Percentiles rank a stretch among this genome's conserved stretches.
Evolutionary conservation across 2,888 invertebrate species (phyloP).

Genomic region (Plagiodera versicolora): DNA sequence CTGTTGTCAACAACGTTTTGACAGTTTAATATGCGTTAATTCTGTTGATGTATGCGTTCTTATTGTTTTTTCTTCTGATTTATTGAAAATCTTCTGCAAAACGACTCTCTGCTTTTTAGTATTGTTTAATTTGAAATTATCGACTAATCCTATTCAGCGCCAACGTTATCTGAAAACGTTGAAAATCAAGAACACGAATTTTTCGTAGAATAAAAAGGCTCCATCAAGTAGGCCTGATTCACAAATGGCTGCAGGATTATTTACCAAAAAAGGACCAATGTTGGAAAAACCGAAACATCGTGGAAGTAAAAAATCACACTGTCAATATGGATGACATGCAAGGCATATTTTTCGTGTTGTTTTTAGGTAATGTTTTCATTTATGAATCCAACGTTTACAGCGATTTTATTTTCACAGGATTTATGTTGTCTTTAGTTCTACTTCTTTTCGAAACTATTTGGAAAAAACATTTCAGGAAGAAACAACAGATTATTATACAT

Average conservation of each 20-base stretch:
- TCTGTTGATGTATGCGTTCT: too few relatives aligned
- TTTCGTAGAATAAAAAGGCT: constrained; percentile 71
- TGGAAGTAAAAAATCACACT: constrained; percentile 81
- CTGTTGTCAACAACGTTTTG: too few relatives aligned
- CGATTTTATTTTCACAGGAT: too few relatives aligned
- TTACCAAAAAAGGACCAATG: constrained; percentile 80
- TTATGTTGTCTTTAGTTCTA: constrained; percentile 54
- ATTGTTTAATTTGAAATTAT: too few relatives aligned
- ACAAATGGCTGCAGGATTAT: constrained; percentile 79
- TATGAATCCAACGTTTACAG: background rate
- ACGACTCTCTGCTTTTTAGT: too few relatives aligned
- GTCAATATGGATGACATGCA: constrained; percentile 91
- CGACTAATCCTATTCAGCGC: too few relatives aligned
- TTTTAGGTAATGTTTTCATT: constrained; percentile 64
- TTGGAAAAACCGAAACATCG: constrained; percentile 64
- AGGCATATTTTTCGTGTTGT: constrained; percentile 84
- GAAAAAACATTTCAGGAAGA: constrained; percentile 50
- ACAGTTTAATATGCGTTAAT: too few relatives aligned
- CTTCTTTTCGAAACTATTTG: constrained; percentile 58
- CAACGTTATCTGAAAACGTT: too few relatives aligned
- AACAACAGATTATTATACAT: constrained; percentile 56
- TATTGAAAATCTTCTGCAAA: too few relatives aligned
- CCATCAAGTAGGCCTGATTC: constrained; percentile 82
- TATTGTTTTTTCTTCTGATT: too few relatives aligned
- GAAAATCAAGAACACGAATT: too few relatives aligned